phyloP scores from a whole-genome alignment of 30 jellyfish, hydroid and myxozoan genomes.

The Pelagia noctiluca region DNA sequence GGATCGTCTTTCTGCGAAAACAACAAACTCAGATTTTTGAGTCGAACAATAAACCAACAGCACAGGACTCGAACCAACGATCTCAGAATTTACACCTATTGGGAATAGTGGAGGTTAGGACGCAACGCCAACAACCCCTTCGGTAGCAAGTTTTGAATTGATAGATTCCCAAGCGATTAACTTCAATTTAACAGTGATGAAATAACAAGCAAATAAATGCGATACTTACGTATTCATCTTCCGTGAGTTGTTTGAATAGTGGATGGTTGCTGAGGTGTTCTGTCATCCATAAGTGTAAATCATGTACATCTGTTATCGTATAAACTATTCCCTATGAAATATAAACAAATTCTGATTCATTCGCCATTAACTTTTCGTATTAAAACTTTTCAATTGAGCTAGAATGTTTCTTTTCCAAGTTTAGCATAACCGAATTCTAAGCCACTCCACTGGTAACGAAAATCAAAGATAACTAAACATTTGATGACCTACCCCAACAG shows the following conservation, averaged over 20 bases:
- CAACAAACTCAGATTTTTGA: neutral
- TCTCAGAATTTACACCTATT: too few species aligned
- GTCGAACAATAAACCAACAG: too few species aligned
- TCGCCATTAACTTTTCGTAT: too few species aligned
- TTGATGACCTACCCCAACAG: slow-evolving; percentile 80
- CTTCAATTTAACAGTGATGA: neutral
- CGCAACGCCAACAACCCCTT: too few species aligned
- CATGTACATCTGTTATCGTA: slow-evolving; percentile 94
- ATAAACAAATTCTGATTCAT: neutral
- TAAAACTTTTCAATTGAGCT: too few species aligned
- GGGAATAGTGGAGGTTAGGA: too few species aligned
- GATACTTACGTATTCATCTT: slow-evolving; percentile 67
- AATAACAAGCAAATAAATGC: neutral
- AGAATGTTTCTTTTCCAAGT: too few species aligned
- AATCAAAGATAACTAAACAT: neutral
- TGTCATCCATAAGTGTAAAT: slow-evolving; percentile 90
- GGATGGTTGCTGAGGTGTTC: slow-evolving; percentile 80
- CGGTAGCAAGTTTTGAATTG: neutral
- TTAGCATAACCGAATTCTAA: too few species aligned
- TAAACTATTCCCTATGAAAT: slow-evolving; percentile 68
- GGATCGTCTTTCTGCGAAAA: slow-evolving; percentile 76
- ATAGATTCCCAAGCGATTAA: neutral
- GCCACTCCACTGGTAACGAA: neutral
- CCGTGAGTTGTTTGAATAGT: slow-evolving; percentile 65
- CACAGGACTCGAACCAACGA: too few species aligned